Percentiles rank a stretch among this genome's conserved stretches.
Conservation (phyloP, 2,888 invertebrate genomes). For the Ischnus inquisitorius region DNA sequence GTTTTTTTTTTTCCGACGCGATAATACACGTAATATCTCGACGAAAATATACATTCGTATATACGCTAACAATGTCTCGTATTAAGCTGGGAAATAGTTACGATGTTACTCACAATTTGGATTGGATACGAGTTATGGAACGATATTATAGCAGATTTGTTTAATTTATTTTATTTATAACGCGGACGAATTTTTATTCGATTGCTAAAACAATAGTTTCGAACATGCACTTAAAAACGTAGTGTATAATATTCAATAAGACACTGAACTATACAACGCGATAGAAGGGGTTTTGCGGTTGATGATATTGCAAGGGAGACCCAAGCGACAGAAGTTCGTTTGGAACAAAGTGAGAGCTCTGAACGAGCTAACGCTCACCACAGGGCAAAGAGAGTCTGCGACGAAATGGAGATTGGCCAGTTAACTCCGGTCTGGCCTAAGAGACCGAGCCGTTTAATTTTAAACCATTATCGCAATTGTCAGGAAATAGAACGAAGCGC, state of each 20-base stretch:
- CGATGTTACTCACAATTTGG: background rate
- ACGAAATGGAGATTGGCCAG: background rate
- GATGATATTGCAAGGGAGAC: background rate
- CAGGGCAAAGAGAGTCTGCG: background rate
- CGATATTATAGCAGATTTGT: too few relatives aligned
- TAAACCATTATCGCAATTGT: constrained; percentile 70
- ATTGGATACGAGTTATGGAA: background rate
- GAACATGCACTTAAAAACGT: too few relatives aligned
- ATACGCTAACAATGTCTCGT: background rate
- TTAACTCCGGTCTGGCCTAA: constrained; percentile 29
- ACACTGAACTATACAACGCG: background rate
- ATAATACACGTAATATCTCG: constrained; percentile 18
- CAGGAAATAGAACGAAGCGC: constrained; percentile 59
- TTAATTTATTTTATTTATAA: too few relatives aligned
- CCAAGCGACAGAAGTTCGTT: background rate
- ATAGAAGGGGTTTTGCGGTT: background rate
- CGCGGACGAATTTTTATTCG: background rate
- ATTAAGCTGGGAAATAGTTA: background rate
- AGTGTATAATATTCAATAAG: background rate
- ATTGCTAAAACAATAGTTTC: background rate
- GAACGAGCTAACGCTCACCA: background rate
- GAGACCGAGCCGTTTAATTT: constrained; percentile 64
- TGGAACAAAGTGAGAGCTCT: background rate
- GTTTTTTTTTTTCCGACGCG: background rate
- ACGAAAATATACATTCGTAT: constrained; percentile 28